Evolutionary conservation across 2,797 vertebrate species (phyloP).

Genomic region (Muscicapa striata): DNA sequence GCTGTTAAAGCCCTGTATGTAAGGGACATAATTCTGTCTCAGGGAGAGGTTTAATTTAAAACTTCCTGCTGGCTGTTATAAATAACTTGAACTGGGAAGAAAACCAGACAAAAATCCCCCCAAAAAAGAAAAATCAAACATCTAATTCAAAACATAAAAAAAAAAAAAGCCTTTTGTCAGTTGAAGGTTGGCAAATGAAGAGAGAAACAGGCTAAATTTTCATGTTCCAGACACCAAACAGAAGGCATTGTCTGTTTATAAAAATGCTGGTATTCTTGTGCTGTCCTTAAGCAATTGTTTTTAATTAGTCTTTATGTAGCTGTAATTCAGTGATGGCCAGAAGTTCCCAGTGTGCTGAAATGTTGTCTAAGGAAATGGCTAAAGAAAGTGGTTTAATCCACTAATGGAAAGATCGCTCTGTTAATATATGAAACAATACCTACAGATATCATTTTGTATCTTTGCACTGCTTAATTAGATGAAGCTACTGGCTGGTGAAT

Average conservation of each 20-base stretch:
- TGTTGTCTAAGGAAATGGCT: background rate
- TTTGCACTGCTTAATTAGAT: background rate
- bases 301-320: background rate
- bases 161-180: background rate
- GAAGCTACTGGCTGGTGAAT: background rate
- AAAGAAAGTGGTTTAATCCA: background rate
- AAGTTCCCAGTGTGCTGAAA: background rate
- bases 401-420: background rate
- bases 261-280: background rate
- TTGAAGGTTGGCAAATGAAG: background rate
- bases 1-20: background rate
- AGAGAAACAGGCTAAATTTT: background rate
- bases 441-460: background rate
- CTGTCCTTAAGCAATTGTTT: background rate
- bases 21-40: background rate
- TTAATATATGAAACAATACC: background rate
- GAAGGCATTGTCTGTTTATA: background rate
- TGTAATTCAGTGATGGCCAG: background rate
- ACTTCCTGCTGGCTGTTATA: background rate
- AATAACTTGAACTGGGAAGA: background rate
- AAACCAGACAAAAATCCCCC: background rate
- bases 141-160: background rate
- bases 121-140: background rate
- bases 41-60: background rate
- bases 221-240: rapidly evolving